Conservation (phyloP, 2,888 invertebrate species). For the Scaptomyza parva region DNA sequence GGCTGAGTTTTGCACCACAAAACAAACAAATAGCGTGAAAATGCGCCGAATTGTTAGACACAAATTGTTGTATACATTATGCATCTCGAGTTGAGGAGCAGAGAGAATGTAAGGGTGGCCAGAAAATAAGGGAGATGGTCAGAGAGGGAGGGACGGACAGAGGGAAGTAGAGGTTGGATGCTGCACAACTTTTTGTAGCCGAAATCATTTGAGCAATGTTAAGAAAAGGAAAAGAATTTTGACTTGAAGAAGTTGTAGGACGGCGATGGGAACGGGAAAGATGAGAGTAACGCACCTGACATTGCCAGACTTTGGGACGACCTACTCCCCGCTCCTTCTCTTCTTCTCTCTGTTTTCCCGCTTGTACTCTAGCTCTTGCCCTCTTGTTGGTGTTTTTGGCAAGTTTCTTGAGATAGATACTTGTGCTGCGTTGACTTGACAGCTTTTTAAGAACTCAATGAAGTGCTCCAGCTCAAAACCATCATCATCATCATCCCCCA, state of each 20-base stretch:
- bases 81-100: conserved; percentile 31
- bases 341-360: background rate
- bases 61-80: conserved; percentile 73
- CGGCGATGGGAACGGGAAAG: background rate
- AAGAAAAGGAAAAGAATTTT: conserved; percentile 53
- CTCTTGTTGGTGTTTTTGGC: background rate
- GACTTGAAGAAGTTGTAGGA: conserved; percentile 3
- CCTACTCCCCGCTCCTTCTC: background rate
- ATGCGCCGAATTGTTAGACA: conserved; percentile 79
- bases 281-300: conserved; percentile 61
- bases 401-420: conserved; percentile 6
- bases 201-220: conserved; percentile 75
- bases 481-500: conserved; percentile 2
- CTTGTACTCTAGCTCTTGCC: background rate
- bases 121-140: background rate
- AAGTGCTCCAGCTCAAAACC: conserved; percentile 54
- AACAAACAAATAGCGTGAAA: conserved; percentile 76
- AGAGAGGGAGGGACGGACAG: background rate
- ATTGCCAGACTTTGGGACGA: conserved; percentile 64
- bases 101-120: background rate
- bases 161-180: background rate
- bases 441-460: conserved; percentile 68
- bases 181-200: conserved; percentile 61
- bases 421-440: conserved; percentile 67
- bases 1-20: conserved; percentile 13